Evolutionary conservation across 1,140 invertebrate genomes (phyloP).

Genomic region (Sycophila sp.): DNA sequence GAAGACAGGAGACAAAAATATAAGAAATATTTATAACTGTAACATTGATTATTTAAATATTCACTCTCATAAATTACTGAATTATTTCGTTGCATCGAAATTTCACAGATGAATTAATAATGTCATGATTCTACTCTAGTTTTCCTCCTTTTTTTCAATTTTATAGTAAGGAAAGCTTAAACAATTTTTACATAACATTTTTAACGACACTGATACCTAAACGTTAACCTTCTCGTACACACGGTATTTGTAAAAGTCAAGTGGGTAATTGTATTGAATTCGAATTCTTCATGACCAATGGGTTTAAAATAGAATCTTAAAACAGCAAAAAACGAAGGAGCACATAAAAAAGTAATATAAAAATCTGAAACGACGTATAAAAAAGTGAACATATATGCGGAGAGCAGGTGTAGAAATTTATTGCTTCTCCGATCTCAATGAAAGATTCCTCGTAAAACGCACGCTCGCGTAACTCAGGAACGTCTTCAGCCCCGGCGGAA

Average conservation of each 20-base stretch:
- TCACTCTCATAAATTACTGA: too few species aligned
- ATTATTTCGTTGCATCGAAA: too few species aligned
- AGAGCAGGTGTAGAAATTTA: conserved; percentile 2
- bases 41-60: too few species aligned
- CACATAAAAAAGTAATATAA: conserved; percentile 4
- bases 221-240: too few species aligned
- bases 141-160: too few species aligned
- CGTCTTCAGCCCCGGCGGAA: not conserved
- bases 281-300: too few species aligned
- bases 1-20: too few species aligned
- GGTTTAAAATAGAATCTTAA: too few species aligned
- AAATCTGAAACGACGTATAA: not conserved
- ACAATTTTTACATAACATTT: not conserved
- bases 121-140: too few species aligned
- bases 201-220: not conserved
- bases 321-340: not conserved
- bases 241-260: not conserved
- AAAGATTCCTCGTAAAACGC: conserved; percentile 6
- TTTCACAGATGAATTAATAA: too few species aligned
- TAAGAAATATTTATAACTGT: too few species aligned
- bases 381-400: not conserved
- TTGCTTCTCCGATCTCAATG: not conserved
- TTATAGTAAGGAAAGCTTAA: not conserved
- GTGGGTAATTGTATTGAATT: not conserved
- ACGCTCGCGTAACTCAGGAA: not conserved